Percentiles rank a stretch among this genome's conserved stretches.
These are phyloP conservation scores for Prostheceraeus crozeri DNA, from an alignment of 2,888 invertebrate genomes.

Conservation along the genomic window DNA sequence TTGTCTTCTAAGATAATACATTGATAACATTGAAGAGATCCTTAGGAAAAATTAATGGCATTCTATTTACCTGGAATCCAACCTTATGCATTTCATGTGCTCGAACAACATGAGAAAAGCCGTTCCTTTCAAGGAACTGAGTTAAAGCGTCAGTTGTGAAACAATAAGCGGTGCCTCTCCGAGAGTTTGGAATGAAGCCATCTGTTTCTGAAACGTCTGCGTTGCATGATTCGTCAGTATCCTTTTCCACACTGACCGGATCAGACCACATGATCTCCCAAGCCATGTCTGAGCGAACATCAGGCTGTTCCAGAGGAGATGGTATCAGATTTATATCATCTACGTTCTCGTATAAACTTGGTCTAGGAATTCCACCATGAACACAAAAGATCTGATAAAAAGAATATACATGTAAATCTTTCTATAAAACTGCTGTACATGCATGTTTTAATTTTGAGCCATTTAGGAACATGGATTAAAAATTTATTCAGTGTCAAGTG, in stretches of 20 bases:
- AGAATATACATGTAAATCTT: conserved; percentile 48
- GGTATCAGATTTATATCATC: conserved; percentile 64
- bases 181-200: conserved; percentile 65
- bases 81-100: conserved; percentile 69
- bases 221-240: background rate
- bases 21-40: no score
- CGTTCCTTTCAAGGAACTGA: conserved; percentile 64
- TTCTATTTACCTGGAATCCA: conserved; percentile 67
- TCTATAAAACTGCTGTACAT: no score
- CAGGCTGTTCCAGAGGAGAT: conserved; percentile 64
- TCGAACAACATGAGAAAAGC: conserved; percentile 66
- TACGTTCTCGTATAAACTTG: conserved; percentile 56
- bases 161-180: conserved; percentile 68
- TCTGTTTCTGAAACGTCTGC: conserved; percentile 44
- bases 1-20: no score
- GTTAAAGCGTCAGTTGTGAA: conserved; percentile 67
- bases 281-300: conserved; percentile 66
- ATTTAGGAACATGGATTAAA: no score
- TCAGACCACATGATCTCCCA: conserved; percentile 77
- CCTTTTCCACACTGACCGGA: conserved; percentile 57
- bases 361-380: conserved; percentile 71
- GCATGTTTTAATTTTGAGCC: no score
- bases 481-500: no score
- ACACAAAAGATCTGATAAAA: conserved; percentile 72
- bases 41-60: no score